Conservation (phyloP, 1,140 invertebrate species). For the Neodiprion virginianus region DNA sequence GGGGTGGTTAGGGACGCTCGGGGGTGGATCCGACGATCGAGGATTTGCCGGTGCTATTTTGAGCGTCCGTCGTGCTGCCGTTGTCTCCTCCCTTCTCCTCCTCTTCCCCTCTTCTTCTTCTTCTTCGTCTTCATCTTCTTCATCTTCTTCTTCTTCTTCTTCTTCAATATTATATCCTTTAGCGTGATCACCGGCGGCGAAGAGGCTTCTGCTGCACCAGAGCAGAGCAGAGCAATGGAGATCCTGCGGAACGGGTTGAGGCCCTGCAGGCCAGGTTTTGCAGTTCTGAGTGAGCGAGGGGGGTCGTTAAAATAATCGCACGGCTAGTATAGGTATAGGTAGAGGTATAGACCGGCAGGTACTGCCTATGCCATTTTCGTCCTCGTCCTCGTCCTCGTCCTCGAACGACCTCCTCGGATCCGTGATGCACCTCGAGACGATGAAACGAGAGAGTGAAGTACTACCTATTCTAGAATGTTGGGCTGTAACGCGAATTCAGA, state of each 20-base stretch:
- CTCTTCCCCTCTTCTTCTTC: slow-evolving; percentile 16
- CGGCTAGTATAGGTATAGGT: not conserved
- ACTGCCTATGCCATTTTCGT: not conserved
- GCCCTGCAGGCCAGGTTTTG: not conserved
- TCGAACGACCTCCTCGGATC: not conserved
- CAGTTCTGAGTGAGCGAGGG: not conserved
- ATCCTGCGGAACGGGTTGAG: not conserved
- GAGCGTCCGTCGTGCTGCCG: not conserved
- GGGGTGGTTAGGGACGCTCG: not conserved
- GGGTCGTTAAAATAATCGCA: not conserved
- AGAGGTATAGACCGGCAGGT: too few relatives aligned
- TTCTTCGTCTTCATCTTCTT: slow-evolving; percentile 12
- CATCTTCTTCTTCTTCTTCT: slow-evolving; percentile 22
- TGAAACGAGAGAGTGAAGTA: too few relatives aligned
- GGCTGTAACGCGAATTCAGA: too few relatives aligned
- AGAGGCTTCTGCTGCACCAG: too few relatives aligned
- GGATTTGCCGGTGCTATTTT: not conserved
- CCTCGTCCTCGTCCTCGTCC: not conserved
- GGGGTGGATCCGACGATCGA: not conserved
- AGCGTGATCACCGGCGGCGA: slow-evolving; percentile 12
- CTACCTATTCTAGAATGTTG: too few relatives aligned
- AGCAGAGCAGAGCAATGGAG: not conserved
- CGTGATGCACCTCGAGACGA: not conserved
- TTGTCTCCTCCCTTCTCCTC: slow-evolving; percentile 23
- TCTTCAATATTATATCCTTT: slow-evolving; percentile 14